Evolutionary conservation across 1,140 invertebrate genomes (phyloP), one percentile per base, ranked within the genome.

Genomic region (Spodoptera litura): DNA sequence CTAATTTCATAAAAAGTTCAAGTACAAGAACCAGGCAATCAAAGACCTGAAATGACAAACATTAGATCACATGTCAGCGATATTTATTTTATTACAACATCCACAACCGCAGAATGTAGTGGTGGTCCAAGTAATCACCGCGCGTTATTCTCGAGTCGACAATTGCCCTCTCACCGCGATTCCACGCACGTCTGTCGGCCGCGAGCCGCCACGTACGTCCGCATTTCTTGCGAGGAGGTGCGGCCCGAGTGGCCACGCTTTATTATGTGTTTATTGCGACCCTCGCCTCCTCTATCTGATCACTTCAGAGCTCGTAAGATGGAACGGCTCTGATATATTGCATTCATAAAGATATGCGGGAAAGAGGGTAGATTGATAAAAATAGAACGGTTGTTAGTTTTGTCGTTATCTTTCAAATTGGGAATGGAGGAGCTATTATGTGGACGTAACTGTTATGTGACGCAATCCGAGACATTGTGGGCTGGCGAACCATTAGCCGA

Each of bases 251-350:
- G 76, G 66, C 68, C 66, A 35, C 53, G 70, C 71, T 83, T 86
- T 83, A 86, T 86, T 81, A 84, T 78, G 85, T 86, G 85, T 86
- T 86, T 84, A 86, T 83, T 80, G 83, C 80, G 78, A 56, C 81
- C 78, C 79, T 79, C 82, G 81, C 79, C 78, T 79, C 73, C 71
- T 64, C 81, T 83, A 81, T 79, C 81, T 78, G 82, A 85, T 83
- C 79, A 78, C 64, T 68, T 68, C 44, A 68, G 64, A 68, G 49
- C 62, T 71, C 71, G 51, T 68, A 79, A 73, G 71, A 81, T 81
- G 75, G 75, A 81, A 78, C 71, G 59, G 61, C 62, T 31, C 20
- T 64, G 51, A 76, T 76, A 76, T 61, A 59, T 76, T 64, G 70
- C 66, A 78, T 80, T 74, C 53, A 74, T 78, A 75, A 75, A 71